Conservation (phyloP, 2,797 vertebrate species). For the Stomatorhinus walkeri region DNA sequence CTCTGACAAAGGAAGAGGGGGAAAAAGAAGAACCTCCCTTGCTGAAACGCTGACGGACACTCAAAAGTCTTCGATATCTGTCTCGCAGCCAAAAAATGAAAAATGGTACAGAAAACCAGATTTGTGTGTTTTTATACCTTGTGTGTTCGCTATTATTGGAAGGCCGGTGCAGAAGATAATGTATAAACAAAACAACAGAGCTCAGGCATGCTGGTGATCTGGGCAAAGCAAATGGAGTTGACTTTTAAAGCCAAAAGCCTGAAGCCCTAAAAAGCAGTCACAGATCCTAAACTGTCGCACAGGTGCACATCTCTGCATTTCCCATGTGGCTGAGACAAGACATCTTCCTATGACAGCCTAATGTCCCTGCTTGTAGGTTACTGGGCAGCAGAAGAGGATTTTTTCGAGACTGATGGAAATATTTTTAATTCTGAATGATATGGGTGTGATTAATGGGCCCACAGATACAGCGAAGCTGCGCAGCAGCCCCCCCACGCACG, state of each 20-base stretch:
- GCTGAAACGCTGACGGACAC: background rate
- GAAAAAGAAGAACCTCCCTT: background rate
- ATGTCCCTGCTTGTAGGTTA: background rate
- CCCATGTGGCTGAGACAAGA: background rate
- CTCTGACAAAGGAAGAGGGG: background rate
- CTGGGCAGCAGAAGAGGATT: background rate
- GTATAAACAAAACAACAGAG: background rate
- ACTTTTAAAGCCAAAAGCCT: no score
- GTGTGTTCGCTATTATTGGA: background rate
- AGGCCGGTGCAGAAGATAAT: background rate
- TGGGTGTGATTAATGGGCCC: constrained; percentile 34
- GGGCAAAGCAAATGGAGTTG: background rate
- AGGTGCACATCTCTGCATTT: background rate
- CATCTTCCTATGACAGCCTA: background rate
- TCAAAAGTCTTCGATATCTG: background rate
- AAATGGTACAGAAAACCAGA: background rate
- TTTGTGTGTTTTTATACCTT: background rate
- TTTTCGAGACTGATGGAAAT: constrained; percentile 25
- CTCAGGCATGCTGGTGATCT: background rate
- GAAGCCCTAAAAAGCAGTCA: background rate
- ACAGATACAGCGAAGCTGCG: constrained; percentile 54
- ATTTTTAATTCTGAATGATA: constrained; percentile 40
- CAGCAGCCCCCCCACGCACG: background rate
- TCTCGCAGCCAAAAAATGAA: background rate
- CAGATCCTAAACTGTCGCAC: background rate